A percentile compares a stretch with the other conserved stretches of the same genome.
Conservation (phyloP, 1,140 invertebrate species). For the Listronotus bonariensis region DNA sequence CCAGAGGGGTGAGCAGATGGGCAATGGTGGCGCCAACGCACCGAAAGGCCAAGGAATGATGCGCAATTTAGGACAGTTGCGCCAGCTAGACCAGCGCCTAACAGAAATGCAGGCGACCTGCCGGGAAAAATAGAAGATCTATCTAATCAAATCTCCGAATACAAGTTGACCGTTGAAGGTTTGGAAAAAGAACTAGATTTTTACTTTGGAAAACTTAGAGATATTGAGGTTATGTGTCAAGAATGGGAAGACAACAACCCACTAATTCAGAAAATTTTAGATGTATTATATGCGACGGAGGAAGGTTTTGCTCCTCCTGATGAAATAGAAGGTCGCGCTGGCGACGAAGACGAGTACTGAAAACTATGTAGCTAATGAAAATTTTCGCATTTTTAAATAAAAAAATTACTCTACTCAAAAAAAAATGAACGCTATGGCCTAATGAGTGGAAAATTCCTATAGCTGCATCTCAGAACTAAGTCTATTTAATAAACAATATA, state of each 20-base stretch:
- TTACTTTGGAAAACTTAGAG: slow-evolving; percentile 97
- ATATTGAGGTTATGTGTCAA: slow-evolving; percentile 98
- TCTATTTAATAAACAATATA: too few species aligned
- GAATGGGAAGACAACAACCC: slow-evolving; percentile 82
- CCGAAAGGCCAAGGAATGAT: slow-evolving; percentile 60
- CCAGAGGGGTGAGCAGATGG: slow-evolving; percentile 84
- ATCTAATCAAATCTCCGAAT: slow-evolving; percentile 62
- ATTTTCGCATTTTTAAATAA: slow-evolving; percentile 18
- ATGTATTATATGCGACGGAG: slow-evolving; percentile 98
- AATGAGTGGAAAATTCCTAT: too few species aligned
- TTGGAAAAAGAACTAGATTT: slow-evolving; percentile 98
- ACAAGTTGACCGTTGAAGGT: slow-evolving; percentile 84
- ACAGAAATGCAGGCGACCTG: slow-evolving; percentile 56
- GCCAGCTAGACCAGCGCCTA: slow-evolving; percentile 42
- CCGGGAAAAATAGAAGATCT: slow-evolving; percentile 68
- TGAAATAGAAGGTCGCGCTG: slow-evolving; percentile 70
- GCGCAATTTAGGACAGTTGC: slow-evolving; percentile 53
- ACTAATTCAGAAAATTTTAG: slow-evolving; percentile 88
- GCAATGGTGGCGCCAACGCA: slow-evolving; percentile 66
- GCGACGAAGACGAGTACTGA: slow-evolving; percentile 70
- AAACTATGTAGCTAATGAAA: slow-evolving; percentile 6
- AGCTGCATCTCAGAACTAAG: too few species aligned
- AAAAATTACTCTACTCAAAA: slow-evolving; percentile 7
- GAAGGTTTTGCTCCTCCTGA: slow-evolving; percentile 96
- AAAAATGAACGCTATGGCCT: too few species aligned